Base-by-base conservation (phyloP, 2,113 vertebrate genomes). In the Hemichromis elongatus region DNA sequence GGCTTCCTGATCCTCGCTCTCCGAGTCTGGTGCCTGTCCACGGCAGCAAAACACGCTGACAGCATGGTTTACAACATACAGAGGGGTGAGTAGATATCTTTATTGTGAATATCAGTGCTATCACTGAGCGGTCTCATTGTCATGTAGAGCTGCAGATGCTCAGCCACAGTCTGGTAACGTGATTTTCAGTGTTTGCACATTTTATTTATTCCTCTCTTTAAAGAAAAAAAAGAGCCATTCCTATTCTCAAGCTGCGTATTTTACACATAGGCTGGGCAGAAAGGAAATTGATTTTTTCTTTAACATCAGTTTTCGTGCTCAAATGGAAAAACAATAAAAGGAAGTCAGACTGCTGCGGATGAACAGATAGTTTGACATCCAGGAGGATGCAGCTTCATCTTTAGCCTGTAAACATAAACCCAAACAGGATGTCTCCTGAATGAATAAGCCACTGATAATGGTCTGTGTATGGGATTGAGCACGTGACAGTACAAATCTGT, bases 291-390 rank as follows among this genome's bases (percentile, higher is more conserved):
- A 53, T 3, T 45, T 13, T 63, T 75, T 77, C 50, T 61, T 82
- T 52, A 7, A 66, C 6, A 73, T 50, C 35, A 35, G 54, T 89
- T 54, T 55, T 86, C 82, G 55, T 81, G 68, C 53, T 82, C 70
- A 16, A 79, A 83, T 85, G 57, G 79, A 92, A 94, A 91, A 92
- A 94, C 93, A 94, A 94, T 94, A 86, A 90, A 90, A 57, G 93
- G 93, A 93, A 92, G 92, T 93, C 54, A 37, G 85, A 6, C 87
- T 90, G 82, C 70, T 85, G 91, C 59, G n/a, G 80, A 93, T 87
- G 79, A 87, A 84, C 83, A 77, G 91, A 93, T 87, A 84, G 88
- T 92, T 91, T 61, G 85, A 85, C 91, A 87, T 87, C 77, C 84
- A 85, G 54, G 82, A 91, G 86, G 91, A 90, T 88, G 47, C 82